Evolutionary conservation across 2,888 invertebrate genomes (phyloP).

Genomic region (Kuschelorhynchus macadamiae): DNA sequence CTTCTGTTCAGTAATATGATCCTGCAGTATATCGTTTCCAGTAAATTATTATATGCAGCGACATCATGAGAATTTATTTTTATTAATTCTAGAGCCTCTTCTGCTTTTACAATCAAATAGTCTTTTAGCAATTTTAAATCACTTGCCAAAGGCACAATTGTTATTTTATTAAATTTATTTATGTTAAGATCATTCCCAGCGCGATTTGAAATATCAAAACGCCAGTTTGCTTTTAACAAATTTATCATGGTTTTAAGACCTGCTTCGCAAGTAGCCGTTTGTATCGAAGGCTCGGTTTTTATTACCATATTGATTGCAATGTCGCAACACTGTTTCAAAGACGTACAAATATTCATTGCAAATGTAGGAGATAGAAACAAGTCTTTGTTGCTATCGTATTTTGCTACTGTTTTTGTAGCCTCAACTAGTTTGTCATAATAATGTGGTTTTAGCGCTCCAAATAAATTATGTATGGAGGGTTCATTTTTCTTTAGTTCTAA

Average conservation of each 20-base stretch:
- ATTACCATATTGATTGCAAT: conserved; percentile 4
- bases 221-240: conserved; percentile 45
- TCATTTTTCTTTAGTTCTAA: conserved; percentile 24
- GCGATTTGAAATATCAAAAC: conserved; percentile 34
- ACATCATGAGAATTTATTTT: too few species aligned
- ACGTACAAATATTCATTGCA: conserved; percentile 9
- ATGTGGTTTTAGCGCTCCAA: conserved; percentile 5
- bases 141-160: conserved; percentile 50
- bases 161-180: conserved; percentile 48
- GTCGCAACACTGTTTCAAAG: conserved; percentile 22
- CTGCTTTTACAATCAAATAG: conserved; percentile 21
- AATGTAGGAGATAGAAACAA: conserved; percentile 11
- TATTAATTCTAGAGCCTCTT: neutral
- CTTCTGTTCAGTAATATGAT: too few species aligned
- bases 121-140: conserved; percentile 27
- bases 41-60: too few species aligned
- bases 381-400: conserved; percentile 41
- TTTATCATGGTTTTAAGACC: conserved; percentile 50
- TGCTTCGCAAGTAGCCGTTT: conserved; percentile 32
- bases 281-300: neutral
- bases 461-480: conserved; percentile 15
- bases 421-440: conserved; percentile 15
- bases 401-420: conserved; percentile 37
- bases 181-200: conserved; percentile 48
- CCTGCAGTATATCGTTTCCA: too few species aligned